Conservation (phyloP, 1,140 invertebrate species). For the Drosophila erecta region DNA sequence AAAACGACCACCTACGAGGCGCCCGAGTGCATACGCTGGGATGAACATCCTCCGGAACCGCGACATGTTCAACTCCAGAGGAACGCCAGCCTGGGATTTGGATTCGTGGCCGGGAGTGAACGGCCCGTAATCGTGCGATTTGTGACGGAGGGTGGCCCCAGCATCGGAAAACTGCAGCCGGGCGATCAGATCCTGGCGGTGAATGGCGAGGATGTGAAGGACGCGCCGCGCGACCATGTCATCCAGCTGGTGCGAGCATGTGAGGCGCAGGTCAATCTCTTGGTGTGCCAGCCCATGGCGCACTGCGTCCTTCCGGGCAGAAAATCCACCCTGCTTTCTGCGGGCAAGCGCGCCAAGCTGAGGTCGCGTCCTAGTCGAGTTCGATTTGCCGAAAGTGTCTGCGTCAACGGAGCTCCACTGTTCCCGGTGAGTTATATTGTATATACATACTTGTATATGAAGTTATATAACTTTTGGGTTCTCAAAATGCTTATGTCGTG, state of each 20-base stretch:
- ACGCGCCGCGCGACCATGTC: constrained; percentile 93
- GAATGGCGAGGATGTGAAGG: constrained; percentile 95
- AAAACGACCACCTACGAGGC: constrained; percentile 95
- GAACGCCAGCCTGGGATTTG: constrained; percentile 92
- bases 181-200: constrained; percentile 95
- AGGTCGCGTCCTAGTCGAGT: constrained; percentile 93
- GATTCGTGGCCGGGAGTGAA: constrained; percentile 96
- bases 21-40: constrained; percentile 86
- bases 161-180: constrained; percentile 93
- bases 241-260: constrained; percentile 94
- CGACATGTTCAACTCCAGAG: constrained; percentile 90
- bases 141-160: constrained; percentile 94
- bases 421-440: constrained; percentile 88
- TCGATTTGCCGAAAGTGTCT: constrained; percentile 94
- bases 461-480: too few relatives aligned
- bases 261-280: constrained; percentile 89
- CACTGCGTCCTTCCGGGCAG: constrained; percentile 88
- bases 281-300: constrained; percentile 92
- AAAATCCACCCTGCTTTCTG: constrained; percentile 93
- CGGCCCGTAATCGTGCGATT: constrained; percentile 95
- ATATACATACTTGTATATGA: too few relatives aligned
- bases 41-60: constrained; percentile 90
- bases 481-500: too few relatives aligned
- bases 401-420: constrained; percentile 92
- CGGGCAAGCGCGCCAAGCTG: constrained; percentile 93